Base-by-base conservation (phyloP, 2,797 vertebrate species). In the Ctenochaetus hawaiiensis region DNA sequence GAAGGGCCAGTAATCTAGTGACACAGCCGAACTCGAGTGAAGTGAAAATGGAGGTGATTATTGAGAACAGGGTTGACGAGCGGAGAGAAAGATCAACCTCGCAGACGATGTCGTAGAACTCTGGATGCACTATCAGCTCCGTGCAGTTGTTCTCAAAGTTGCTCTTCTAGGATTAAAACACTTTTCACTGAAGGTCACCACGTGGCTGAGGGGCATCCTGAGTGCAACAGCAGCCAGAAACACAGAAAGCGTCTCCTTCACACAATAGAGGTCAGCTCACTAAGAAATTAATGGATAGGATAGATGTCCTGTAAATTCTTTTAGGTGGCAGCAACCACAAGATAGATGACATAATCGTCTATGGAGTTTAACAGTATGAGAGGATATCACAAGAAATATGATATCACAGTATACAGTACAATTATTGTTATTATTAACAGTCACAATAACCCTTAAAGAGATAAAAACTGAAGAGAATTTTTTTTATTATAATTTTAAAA, bases 1-100 rank as follows among this genome's bases (percentile, higher is more conserved):
- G 87, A 93, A 90, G 90, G 90, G 83, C 87, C 78, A 79, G 86
- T 90, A 91, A 94, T 95, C 88, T 89, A 78, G 88, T 91, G 92
- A 93, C 93, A 93, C 78, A 83, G 84, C 80, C 89, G 67, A 91
- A 92, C 81, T 88, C 58, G 82, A 93, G 87, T 88, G 87, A 91
- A 93, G 91, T 89, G 78, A 79, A 90, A 90, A 83, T 72, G 64
- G 72, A 86, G 76, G 78, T 82, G 88, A 91, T 91, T 86, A 91
- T 79, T 76, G 67, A 78, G 74, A 81, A 79, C 78, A 56, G 69
- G 56, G 62, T 34, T 61, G 61, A 67, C 3, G 51, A 68, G 48
- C 43, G 0, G 49, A 67, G 43, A 60, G 78, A 63, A 57, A 43
- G 61, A 75, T 47, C 62, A 67, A 56, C 84, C 72, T 23, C 18